Evolutionary conservation across 2,888 invertebrate species (phyloP).

Genomic region (Strigamia transsilvanica): DNA sequence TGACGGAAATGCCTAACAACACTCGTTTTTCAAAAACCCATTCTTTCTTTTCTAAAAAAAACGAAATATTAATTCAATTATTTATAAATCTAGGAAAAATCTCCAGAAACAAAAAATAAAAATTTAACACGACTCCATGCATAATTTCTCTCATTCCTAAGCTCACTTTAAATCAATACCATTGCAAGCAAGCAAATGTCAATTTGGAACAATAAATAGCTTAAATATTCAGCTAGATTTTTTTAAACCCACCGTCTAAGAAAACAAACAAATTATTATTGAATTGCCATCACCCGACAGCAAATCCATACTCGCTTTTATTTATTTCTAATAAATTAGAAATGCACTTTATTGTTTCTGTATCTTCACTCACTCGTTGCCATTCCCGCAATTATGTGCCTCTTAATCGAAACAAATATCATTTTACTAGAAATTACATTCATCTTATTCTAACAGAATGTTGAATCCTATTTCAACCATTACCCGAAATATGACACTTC

Average conservation of each 20-base stretch:
- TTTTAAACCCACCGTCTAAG: too few relatives aligned
- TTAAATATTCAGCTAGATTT: neutral
- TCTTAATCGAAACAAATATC: neutral
- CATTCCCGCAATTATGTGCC: neutral
- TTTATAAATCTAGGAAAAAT: neutral
- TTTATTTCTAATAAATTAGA: neutral
- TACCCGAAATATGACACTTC: neutral
- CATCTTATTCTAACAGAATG: too few relatives aligned
- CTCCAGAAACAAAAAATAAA: neutral
- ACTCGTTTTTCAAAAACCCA: neutral
- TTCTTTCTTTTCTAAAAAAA: neutral
- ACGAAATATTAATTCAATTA: neutral
- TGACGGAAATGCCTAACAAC: neutral
- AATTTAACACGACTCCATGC: constrained; percentile 21
- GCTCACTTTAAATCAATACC: constrained; percentile 23
- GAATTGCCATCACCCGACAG: neutral
- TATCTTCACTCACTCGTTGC: neutral
- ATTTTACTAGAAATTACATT: neutral
- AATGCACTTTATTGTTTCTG: neutral
- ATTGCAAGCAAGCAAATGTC: constrained; percentile 2
- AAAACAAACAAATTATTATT: neutral
- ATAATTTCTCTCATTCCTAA: constrained; percentile 35
- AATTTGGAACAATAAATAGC: constrained; percentile 27
- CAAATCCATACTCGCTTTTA: neutral
- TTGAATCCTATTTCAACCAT: neutral